phyloP scores from a whole-genome alignment of 2,888 invertebrate genomes.

The Sicus ferrugineus region DNA sequence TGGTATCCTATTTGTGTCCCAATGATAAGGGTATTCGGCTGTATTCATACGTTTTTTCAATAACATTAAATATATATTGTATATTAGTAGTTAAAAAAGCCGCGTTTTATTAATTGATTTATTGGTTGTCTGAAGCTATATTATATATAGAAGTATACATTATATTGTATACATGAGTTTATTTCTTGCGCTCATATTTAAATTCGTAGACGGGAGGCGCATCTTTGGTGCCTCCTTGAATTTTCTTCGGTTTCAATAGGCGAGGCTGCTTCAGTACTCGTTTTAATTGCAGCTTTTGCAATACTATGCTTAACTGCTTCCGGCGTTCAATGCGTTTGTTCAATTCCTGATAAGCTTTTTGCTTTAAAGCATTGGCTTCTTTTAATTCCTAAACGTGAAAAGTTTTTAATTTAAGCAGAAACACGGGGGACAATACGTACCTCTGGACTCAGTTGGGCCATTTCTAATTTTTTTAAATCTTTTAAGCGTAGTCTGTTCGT shows the following conservation, averaged over 20 bases:
- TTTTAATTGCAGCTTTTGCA: conserved; percentile 81
- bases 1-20: too few species aligned
- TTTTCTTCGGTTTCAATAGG: conserved; percentile 71
- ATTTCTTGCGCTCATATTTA: conserved; percentile 83
- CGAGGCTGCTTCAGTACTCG: conserved; percentile 73
- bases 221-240: conserved; percentile 72
- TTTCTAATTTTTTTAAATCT: conserved; percentile 67
- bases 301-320: conserved; percentile 76
- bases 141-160: neutral
- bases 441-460: conserved; percentile 70
- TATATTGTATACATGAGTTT: conserved; percentile 48
- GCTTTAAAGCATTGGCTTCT: conserved; percentile 62
- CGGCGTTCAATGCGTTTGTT: conserved; percentile 80
- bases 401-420: neutral
- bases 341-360: conserved; percentile 76
- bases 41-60: too few species aligned
- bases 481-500: conserved; percentile 75
- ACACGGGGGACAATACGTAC: conserved; percentile 50
- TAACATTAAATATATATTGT: too few species aligned
- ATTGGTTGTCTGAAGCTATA: neutral
- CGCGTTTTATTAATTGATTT: neutral
- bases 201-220: conserved; percentile 81
- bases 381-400: conserved; percentile 44
- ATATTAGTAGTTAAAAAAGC: too few species aligned
- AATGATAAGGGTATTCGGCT: too few species aligned